Conservation (phyloP, 2,888 invertebrate genomes). For the Drosophila koepferae region DNA sequence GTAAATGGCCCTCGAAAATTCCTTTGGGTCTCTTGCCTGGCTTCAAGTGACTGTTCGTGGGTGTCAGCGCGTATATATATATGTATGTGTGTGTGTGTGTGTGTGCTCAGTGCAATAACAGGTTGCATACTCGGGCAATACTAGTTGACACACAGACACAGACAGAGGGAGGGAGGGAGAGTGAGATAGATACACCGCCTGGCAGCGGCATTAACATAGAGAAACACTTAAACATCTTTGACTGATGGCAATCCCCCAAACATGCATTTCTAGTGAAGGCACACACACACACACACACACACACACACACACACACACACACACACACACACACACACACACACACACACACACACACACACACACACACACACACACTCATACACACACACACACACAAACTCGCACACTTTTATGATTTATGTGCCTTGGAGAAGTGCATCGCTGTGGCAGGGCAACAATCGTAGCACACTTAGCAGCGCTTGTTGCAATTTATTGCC, state of each 20-base stretch:
- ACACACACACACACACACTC: neutral
- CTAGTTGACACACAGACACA: constrained; percentile 13
- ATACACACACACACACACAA: constrained; percentile 1
- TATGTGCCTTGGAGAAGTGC: constrained; percentile 57
- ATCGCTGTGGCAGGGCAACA: constrained; percentile 38
- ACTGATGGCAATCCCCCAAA: constrained; percentile 67
- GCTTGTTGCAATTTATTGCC: constrained; percentile 67
- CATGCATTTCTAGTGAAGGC: constrained; percentile 56
- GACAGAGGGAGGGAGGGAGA: constrained; percentile 7
- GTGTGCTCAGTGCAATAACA: constrained; percentile 42
- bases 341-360: constrained; percentile 1
- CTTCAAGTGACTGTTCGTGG: constrained; percentile 53
- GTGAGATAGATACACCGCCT: constrained; percentile 13
- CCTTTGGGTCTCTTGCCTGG: constrained; percentile 63
- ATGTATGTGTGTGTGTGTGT: neutral
- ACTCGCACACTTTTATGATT: constrained; percentile 58
- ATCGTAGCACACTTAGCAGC: constrained; percentile 60
- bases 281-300: constrained; percentile 4
- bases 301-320: no score
- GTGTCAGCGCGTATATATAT: constrained; percentile 5
- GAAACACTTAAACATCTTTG: constrained; percentile 74
- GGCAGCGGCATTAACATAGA: constrained; percentile 72
- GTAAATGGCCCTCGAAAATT: constrained; percentile 76
- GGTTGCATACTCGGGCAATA: constrained; percentile 25
- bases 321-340: no score